Evolutionary conservation across 2,113 vertebrate genomes (phyloP).

Genomic region (Vulpes ferrilata): DNA sequence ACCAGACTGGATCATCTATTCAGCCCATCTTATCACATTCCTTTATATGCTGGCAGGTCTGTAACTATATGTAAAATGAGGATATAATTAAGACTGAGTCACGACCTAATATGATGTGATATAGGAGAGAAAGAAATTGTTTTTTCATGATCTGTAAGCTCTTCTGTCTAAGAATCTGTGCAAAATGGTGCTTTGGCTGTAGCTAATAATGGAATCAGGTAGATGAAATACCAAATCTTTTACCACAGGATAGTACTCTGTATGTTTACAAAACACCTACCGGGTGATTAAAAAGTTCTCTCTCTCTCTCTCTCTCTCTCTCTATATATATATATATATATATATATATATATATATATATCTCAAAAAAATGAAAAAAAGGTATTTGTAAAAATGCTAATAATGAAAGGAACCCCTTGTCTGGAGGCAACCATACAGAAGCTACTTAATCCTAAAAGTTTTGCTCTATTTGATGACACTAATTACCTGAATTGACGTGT

Average conservation of each 20-base stretch:
- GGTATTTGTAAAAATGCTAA: background rate
- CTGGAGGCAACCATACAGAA: background rate
- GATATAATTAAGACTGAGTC: constrained; percentile 5
- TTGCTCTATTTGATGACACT: background rate
- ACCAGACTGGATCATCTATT: background rate
- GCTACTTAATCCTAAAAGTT: background rate
- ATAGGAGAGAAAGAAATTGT: background rate
- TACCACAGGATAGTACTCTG: background rate
- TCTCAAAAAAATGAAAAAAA: background rate
- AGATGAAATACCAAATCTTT: background rate
- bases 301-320: background rate
- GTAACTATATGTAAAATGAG: background rate
- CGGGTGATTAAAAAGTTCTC: background rate
- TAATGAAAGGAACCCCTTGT: background rate
- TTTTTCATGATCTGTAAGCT: constrained; percentile 2
- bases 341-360: too few relatives aligned
- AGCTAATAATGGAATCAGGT: background rate
- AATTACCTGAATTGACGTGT: background rate
- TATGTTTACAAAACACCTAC: background rate
- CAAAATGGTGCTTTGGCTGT: background rate
- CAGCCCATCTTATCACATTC: background rate
- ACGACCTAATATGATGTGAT: background rate
- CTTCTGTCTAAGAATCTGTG: constrained; percentile 47
- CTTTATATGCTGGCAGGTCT: background rate
- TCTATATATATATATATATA: too few relatives aligned